These are phyloP conservation scores for Poecilia gillii DNA, from an alignment of 2,797 vertebrate genomes.

Conservation along the genomic window DNA sequence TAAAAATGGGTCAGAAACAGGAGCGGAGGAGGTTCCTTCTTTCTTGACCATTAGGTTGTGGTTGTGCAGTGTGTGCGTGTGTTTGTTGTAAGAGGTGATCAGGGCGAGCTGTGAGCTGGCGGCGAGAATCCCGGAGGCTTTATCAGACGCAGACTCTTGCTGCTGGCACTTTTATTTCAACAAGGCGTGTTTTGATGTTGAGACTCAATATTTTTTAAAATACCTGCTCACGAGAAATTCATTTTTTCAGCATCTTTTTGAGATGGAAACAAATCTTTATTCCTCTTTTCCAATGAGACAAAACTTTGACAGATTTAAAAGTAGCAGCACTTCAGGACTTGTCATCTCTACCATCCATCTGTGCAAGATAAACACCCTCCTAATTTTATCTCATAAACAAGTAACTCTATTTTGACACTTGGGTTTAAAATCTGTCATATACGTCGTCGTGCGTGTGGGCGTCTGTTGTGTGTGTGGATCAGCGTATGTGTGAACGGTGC, in stretches of 20 bases:
- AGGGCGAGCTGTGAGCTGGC: conserved; percentile 27
- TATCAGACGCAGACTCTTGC: conserved; percentile 42
- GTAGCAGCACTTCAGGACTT: conserved; percentile 13
- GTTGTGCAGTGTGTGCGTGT: conserved; percentile 8
- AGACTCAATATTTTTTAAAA: not conserved
- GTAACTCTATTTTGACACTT: conserved; percentile 54
- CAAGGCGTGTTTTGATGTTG: conserved; percentile 5
- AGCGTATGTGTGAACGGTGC: conserved; percentile 67
- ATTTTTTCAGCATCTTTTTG: not conserved
- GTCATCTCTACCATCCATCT: conserved; percentile 38
- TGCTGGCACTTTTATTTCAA: conserved; percentile 24
- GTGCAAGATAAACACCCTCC: conserved; percentile 34
- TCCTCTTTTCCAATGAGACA: not conserved
- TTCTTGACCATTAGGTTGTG: conserved; percentile 19
- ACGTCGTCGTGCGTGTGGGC: conserved; percentile 50
- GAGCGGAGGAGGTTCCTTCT: conserved; percentile 21
- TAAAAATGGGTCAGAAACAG: conserved; percentile 75
- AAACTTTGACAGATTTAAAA: conserved; percentile 9
- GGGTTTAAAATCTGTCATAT: conserved; percentile 53
- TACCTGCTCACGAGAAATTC: not conserved
- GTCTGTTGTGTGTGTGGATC: conserved; percentile 50
- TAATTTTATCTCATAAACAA: conserved; percentile 56
- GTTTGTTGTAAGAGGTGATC: conserved; percentile 39
- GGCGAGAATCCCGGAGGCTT: conserved; percentile 31
- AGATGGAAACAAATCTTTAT: not conserved